Base-by-base conservation (phyloP, 2,113 vertebrate species). In the Chaetops frenatus region DNA sequence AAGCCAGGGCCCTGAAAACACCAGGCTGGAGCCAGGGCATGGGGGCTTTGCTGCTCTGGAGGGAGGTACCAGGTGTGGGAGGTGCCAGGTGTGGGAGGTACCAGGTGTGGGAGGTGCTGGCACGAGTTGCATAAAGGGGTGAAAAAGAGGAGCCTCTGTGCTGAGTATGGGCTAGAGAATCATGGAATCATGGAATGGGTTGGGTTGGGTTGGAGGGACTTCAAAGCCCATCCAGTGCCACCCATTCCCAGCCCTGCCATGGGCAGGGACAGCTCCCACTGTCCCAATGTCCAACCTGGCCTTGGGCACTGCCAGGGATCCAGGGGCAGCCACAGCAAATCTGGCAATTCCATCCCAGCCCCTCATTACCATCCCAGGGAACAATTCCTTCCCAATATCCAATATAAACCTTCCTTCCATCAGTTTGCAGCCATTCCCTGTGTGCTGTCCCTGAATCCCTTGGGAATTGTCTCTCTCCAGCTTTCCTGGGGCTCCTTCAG, bases 181-280 rank as follows among this genome's bases (percentile, higher is more conserved):
- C 42, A 8, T 1, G 29, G 62, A 33, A 33, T 33, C 11, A 23
- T 9, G 42, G 42, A 44, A 44, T 7, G 44, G 0, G 42, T 35
- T 47, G 22, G 28, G 42, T 3, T n/a, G 35, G 44, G n/a, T n/a
- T n/a, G n/a, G n/a, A 70, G 1, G 7, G 44, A 60, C 15, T 9
- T 4, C 0, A 14, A 11, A 67, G 0, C 8, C 2, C 51, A 17
- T 1, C 62, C n/a, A n/a, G n/a, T n/a, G n/a, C n/a, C n/a, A n/a
- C n/a, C n/a, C n/a, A n/a, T n/a, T n/a, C n/a, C n/a, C n/a, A n/a
- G n/a, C 62, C 40, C 62, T 16, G 10, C 50, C 51, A 33, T 21
- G 78, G 78, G 50, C 77, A 81, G 53, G 79, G 64, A 40, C 64
- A 27, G 35, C 64, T 81, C 2, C 53, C 78, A 38, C 44, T 58